These are phyloP conservation scores for Pristionchus mayeri DNA, from an alignment of 2,888 invertebrate species.

Conservation along the genomic window DNA sequence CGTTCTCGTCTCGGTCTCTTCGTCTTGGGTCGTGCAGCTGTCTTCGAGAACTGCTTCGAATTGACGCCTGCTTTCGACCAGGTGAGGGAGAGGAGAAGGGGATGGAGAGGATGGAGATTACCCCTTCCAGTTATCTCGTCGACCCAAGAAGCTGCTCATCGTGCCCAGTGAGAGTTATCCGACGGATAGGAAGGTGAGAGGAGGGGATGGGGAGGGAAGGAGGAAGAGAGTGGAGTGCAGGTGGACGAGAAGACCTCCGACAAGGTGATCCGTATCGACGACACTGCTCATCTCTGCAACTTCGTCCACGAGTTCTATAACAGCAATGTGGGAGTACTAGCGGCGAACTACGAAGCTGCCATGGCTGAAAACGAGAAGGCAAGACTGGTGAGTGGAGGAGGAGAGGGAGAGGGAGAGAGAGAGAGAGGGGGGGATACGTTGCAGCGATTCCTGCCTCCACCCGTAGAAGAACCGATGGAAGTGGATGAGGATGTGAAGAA, in stretches of 20 bases:
- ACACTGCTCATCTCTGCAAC: constrained; percentile 95
- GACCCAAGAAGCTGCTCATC: constrained; percentile 87
- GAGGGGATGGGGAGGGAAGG: too few relatives aligned
- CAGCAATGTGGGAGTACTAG: constrained; percentile 78
- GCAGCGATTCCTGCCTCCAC: constrained; percentile 21
- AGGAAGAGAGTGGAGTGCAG: too few relatives aligned
- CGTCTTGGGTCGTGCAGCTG: constrained; percentile 90
- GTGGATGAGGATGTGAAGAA: constrained; percentile 54
- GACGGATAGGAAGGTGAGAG: constrained; percentile 79
- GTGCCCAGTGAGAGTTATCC: constrained; percentile 88
- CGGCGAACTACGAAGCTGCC: constrained; percentile 61
- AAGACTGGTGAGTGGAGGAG: neutral
- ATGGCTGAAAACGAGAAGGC: constrained; percentile 46
- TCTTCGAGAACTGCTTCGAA: constrained; percentile 97
- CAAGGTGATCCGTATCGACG: constrained; percentile 82
- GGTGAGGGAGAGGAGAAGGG: constrained; percentile 77
- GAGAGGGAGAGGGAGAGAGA: constrained; percentile 10
- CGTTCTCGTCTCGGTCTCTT: constrained; percentile 96
- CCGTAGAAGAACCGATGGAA: constrained; percentile 42
- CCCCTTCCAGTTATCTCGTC: constrained; percentile 84
- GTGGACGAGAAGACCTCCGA: constrained; percentile 67
- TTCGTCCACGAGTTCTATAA: constrained; percentile 94
- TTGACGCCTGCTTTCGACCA: constrained; percentile 94
- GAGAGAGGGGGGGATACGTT: neutral
- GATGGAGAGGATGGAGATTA: neutral